These are phyloP conservation scores for Cybosia mesomella DNA, from an alignment of 2,888 invertebrate species.

Conservation along the genomic window DNA sequence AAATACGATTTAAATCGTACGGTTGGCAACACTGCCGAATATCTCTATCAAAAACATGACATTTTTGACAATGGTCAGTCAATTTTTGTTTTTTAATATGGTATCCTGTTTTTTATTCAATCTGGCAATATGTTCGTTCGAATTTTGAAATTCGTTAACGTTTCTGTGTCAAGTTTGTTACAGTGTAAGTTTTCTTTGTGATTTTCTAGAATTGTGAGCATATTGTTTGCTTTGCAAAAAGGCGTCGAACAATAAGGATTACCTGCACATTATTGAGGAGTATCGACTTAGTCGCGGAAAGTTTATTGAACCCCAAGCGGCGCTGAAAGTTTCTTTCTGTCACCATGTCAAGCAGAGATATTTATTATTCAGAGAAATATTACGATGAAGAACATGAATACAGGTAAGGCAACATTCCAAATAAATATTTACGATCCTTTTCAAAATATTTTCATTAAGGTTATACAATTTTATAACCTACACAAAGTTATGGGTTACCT, in stretches of 20 bases:
- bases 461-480: conserved; percentile 16
- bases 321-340: conserved; percentile 28
- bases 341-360: conserved; percentile 89
- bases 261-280: conserved; percentile 4
- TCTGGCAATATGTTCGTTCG: conserved; percentile 54
- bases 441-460: neutral
- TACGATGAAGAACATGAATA: conserved; percentile 96
- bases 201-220: conserved; percentile 35
- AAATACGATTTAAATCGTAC: too few relatives aligned
- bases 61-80: neutral
- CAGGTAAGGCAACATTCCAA: conserved; percentile 87
- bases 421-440: neutral
- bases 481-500: neutral
- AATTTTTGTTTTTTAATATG: neutral
- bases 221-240: conserved; percentile 21
- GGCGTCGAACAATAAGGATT: conserved; percentile 1
- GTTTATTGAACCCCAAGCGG: conserved; percentile 22
- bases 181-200: conserved; percentile 42
- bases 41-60: too few relatives aligned
- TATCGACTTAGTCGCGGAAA: conserved; percentile 15
- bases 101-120: conserved; percentile 14
- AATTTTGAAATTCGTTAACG: conserved; percentile 76
- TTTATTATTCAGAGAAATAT: conserved; percentile 98
- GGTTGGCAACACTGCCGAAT: too few relatives aligned
- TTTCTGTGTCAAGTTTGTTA: conserved; percentile 48